These are phyloP conservation scores for Drosophila lutescens DNA, from an alignment of 2,888 invertebrate genomes.

Conservation along the genomic window DNA sequence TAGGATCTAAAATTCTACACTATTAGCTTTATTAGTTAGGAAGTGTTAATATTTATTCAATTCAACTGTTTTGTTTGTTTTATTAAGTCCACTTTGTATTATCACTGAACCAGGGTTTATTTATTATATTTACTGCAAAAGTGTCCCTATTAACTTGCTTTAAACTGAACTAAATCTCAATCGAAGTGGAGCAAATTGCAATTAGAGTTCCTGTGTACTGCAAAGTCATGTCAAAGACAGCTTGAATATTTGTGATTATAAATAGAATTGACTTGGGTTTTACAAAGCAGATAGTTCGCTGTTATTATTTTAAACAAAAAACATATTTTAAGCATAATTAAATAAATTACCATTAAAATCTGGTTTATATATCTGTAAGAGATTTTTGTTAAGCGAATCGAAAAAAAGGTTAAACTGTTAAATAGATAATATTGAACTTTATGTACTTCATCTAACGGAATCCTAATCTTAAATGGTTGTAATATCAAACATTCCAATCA, in stretches of 20 bases:
- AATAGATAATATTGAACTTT: not conserved
- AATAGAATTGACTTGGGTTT: too few relatives aligned
- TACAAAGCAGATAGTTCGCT: too few relatives aligned
- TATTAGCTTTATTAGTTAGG: not conserved
- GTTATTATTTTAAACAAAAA: too few relatives aligned
- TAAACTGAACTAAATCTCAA: conserved; percentile 7
- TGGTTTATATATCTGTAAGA: too few relatives aligned
- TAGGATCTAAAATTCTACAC: not conserved
- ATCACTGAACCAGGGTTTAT: not conserved
- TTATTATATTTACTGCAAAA: not conserved
- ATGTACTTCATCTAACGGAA: not conserved
- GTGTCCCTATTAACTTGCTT: not conserved
- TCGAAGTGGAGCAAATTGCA: conserved; percentile 28
- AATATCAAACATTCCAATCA: not conserved
- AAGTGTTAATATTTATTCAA: too few relatives aligned
- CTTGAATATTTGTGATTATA: not conserved
- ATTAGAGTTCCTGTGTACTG: conserved; percentile 4
- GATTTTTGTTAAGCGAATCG: too few relatives aligned
- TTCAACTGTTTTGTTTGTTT: too few relatives aligned
- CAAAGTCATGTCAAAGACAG: not conserved
- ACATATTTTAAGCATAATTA: too few relatives aligned
- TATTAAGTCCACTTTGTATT: too few relatives aligned
- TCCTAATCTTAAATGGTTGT: not conserved
- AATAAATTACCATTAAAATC: too few relatives aligned
- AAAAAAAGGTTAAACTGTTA: too few relatives aligned